Conservation (phyloP, 2,797 vertebrate species). For the Rhinophrynus dorsalis region DNA sequence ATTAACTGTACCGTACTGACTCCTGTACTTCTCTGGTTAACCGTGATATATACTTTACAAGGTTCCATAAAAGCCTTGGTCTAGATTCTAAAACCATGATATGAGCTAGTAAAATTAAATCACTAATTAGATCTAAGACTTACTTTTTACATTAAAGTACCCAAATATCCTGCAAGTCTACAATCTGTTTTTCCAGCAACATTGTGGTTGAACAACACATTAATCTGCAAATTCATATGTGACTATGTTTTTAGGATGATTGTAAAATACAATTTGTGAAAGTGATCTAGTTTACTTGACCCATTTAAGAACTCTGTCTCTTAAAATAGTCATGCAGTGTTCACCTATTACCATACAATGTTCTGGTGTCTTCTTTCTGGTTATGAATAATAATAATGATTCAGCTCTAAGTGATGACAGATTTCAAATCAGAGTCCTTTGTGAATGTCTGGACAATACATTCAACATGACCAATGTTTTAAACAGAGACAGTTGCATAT, state of each 20-base stretch:
- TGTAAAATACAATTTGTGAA: constrained; percentile 22
- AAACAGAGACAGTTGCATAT: constrained; percentile 14
- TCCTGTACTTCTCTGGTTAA: no score
- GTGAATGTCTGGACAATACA: not conserved
- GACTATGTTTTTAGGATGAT: constrained; percentile 6
- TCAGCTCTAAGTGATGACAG: constrained; percentile 25
- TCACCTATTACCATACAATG: no score
- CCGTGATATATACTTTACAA: no score
- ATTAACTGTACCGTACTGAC: no score
- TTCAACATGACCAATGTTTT: not conserved
- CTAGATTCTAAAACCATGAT: no score
- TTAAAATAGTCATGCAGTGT: not conserved
- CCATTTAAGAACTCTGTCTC: constrained; percentile 9
- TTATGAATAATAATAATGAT: constrained; percentile 16
- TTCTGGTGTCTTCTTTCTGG: constrained; percentile 31
- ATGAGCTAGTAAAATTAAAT: no score
- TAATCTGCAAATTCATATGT: constrained; percentile 18
- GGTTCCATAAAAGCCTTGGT: no score
- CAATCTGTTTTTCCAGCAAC: constrained; percentile 21
- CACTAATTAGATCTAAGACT: not conserved
- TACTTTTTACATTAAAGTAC: not conserved
- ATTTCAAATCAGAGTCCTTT: constrained; percentile 1
- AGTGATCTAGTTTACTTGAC: constrained; percentile 29
- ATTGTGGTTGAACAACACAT: constrained; percentile 16
- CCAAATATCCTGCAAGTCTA: not conserved